Evolutionary conservation across 2,888 invertebrate species (phyloP).

Genomic region (Drosophila formosana): DNA sequence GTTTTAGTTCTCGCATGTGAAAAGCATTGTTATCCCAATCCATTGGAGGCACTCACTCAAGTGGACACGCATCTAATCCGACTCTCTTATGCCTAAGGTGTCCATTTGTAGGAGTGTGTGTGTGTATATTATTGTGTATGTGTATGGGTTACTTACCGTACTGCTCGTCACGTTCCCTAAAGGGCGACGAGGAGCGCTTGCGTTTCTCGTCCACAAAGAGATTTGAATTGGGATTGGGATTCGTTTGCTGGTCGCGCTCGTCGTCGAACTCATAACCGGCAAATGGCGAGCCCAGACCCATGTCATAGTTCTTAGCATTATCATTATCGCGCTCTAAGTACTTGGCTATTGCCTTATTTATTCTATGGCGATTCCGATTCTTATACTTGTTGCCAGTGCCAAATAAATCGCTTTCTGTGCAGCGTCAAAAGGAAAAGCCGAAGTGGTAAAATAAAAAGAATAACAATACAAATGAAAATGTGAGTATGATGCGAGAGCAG

Average conservation of each 20-base stretch:
- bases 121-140: background rate
- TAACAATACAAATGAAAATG: constrained; percentile 15
- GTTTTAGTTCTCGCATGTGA: constrained; percentile 51
- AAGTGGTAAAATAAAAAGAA: constrained; percentile 14
- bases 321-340: constrained; percentile 83
- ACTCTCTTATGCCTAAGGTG: constrained; percentile 12
- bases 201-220: constrained; percentile 78
- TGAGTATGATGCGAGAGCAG: constrained; percentile 31
- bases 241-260: constrained; percentile 57
- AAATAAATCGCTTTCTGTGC: constrained; percentile 74
- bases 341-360: constrained; percentile 83
- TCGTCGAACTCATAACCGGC: constrained; percentile 82
- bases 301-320: constrained; percentile 66
- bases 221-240: constrained; percentile 42
- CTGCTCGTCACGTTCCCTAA: constrained; percentile 84
- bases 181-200: constrained; percentile 80
- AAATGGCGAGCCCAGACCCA: constrained; percentile 63
- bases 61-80: constrained; percentile 38
- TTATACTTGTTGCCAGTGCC: constrained; percentile 72
- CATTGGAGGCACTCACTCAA: constrained; percentile 58
- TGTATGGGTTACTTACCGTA: constrained; percentile 78
- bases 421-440: constrained; percentile 36
- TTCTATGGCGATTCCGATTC: constrained; percentile 81
- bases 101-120: background rate
- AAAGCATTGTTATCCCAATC: constrained; percentile 63